phyloP scores from a whole-genome alignment of 2,888 invertebrate genomes.

The Proisotoma minuta region DNA sequence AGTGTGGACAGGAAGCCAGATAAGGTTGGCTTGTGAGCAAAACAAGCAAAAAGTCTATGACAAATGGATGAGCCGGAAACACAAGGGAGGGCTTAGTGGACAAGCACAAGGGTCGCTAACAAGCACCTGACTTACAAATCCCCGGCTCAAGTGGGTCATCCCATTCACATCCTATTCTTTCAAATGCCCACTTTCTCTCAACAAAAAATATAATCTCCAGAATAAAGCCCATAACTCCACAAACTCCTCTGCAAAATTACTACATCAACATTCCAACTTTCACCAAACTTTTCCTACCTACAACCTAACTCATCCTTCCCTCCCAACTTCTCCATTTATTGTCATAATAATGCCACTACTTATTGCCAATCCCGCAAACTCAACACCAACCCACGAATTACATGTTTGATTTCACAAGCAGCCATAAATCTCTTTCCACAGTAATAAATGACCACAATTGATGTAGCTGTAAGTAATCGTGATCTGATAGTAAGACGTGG shows the following conservation, averaged over 20 bases:
- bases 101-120: conserved; percentile 48
- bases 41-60: conserved; percentile 41
- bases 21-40: conserved; percentile 5
- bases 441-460: too few relatives aligned
- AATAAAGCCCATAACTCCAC: conserved; percentile 37
- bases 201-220: conserved; percentile 29
- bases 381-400: too few relatives aligned
- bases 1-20: conserved; percentile 8
- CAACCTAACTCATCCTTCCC: background rate
- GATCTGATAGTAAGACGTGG: too few relatives aligned
- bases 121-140: conserved; percentile 49
- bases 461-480: too few relatives aligned
- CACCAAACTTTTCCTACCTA: background rate
- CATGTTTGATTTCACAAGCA: too few relatives aligned
- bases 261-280: conserved; percentile 9
- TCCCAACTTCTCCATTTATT: background rate
- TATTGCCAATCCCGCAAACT: too few relatives aligned
- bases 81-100: conserved; percentile 48
- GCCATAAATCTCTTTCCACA: too few relatives aligned
- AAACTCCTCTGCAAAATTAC: background rate
- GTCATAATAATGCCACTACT: too few relatives aligned
- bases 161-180: conserved; percentile 33
- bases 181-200: conserved; percentile 23
- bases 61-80: conserved; percentile 48
- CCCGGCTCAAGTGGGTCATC: conserved; percentile 48